These are phyloP conservation scores for Anthonomus grandis DNA, from an alignment of 1,140 invertebrate species.

Conservation along the genomic window DNA sequence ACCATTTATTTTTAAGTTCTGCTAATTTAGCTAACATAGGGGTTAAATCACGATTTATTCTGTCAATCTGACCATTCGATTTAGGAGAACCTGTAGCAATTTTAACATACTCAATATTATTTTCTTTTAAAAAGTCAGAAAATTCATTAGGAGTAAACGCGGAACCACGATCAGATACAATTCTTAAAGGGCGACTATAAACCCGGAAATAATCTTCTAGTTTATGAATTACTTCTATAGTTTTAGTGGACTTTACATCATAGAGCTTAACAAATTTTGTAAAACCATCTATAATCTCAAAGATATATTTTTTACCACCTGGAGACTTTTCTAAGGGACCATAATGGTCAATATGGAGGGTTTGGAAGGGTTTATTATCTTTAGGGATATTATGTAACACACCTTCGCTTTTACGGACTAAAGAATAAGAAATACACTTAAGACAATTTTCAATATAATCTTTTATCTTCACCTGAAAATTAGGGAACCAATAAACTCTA, in stretches of 20 bases:
- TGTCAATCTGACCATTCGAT: constrained; percentile 39
- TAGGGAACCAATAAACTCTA: constrained; percentile 16
- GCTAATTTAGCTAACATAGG: too few species aligned
- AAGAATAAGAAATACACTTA: not conserved
- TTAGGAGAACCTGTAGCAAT: constrained; percentile 37
- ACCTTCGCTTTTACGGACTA: constrained; percentile 1
- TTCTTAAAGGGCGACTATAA: constrained; percentile 34
- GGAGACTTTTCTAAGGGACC: constrained; percentile 29
- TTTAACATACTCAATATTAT: constrained; percentile 26
- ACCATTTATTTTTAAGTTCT: too few species aligned
- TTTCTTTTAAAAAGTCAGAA: not conserved
- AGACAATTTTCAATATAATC: constrained; percentile 24
- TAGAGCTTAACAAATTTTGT: constrained; percentile 29
- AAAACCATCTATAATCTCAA: constrained; percentile 3
- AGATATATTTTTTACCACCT: constrained; percentile 14
- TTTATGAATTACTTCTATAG: not conserved
- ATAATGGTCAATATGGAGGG: constrained; percentile 31
- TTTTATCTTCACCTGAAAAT: constrained; percentile 2
- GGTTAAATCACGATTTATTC: constrained; percentile 1
- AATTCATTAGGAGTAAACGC: constrained; percentile 30
- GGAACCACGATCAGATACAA: constrained; percentile 33
- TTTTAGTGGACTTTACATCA: constrained; percentile 12
- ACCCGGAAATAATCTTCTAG: constrained; percentile 22
- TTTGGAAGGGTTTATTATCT: constrained; percentile 24
- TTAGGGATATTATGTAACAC: constrained; percentile 16